Base-by-base conservation (phyloP, 2,888 invertebrate species). In the Incurvaria masculella region DNA sequence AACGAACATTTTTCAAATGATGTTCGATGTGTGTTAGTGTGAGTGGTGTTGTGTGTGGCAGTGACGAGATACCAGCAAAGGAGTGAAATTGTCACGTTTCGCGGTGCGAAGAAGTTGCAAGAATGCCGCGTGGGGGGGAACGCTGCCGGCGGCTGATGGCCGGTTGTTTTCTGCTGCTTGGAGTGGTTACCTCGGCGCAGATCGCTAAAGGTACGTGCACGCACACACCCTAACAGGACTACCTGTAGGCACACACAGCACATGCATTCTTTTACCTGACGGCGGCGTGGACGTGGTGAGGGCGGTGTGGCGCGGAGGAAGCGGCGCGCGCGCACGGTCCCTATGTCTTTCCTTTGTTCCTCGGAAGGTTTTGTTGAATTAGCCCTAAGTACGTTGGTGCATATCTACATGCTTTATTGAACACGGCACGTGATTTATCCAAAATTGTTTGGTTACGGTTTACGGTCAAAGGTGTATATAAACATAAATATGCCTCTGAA, bases 1-100 rank as follows among this genome's bases (percentile, higher is more conserved):
- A 75, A 75, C 73, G 75, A 68, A 76, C 69, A 72, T 71, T 73
- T 75, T 76, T 75, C 72, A 75, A 76, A 78, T 78, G 74, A 74
- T 73, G 73, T 74, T 74, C 69, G 70, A 72, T 64, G 58, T 69
- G 76, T 72, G 73, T 69, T 70, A 69, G 73, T 74, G 76, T 72
- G 68, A 68, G 72, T 74, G 70, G 63, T 4, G 8, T 8, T 69
- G 65, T 68, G 70, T 74, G 74, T 65, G 59, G 33, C 33, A 14
- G 33, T 33, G 33, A 63, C 63, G 62, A 66, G 60, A 71, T n/a
- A 72, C 63, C 59, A 63, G 66, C 67, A 66, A 68, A 67, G 70
- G 68, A 64, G 59, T 64, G 62, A 55, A 23, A 23, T 63, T 59
- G 62, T 57, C 61, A 64, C 61, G 61, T 62, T 72, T 71, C 72